Conservation (phyloP, 2,113 vertebrate genomes). For the Pseudorasbora parva region DNA sequence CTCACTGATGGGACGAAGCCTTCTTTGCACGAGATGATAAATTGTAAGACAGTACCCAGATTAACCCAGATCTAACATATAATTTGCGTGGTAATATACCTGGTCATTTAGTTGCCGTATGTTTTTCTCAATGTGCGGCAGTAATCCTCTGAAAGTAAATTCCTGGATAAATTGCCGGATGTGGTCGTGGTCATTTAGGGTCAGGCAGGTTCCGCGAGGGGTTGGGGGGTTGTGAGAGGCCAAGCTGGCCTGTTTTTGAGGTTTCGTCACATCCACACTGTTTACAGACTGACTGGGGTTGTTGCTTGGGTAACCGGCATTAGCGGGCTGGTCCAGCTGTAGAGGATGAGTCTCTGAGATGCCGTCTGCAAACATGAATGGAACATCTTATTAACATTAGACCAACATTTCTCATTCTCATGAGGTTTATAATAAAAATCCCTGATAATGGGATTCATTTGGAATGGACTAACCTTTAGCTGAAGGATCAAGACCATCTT, state of each 20-base stretch:
- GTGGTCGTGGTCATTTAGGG: slow-evolving; percentile 93
- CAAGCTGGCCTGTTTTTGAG: slow-evolving; percentile 26
- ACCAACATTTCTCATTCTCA: not conserved
- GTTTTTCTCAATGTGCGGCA: slow-evolving; percentile 97
- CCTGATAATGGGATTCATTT: slow-evolving; percentile 1
- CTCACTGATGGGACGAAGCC: no score
- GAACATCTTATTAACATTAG: not conserved
- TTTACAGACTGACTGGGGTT: slow-evolving; percentile 9
- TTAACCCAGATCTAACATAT: not conserved
- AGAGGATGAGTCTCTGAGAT: slow-evolving; percentile 83
- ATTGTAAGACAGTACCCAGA: no score
- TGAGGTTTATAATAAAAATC: not conserved
- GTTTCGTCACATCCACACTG: slow-evolving; percentile 22
- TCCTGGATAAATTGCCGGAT: slow-evolving; percentile 97
- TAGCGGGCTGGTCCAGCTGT: slow-evolving; percentile 79
- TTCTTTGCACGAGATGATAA: no score
- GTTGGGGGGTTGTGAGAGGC: slow-evolving; percentile 58
- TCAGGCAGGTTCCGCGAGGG: slow-evolving; percentile 87
- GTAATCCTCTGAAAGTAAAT: slow-evolving; percentile 93
- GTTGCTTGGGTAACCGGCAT: slow-evolving; percentile 52
- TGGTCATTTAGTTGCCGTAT: slow-evolving; percentile 97
- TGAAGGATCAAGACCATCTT: slow-evolving; percentile 79
- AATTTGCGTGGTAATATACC: slow-evolving; percentile 69
- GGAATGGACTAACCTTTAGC: slow-evolving; percentile 67
- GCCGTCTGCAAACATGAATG: slow-evolving; percentile 70